These are phyloP conservation scores for Lasioglossum lativentre DNA, from an alignment of 2,888 invertebrate species.

Conservation along the genomic window DNA sequence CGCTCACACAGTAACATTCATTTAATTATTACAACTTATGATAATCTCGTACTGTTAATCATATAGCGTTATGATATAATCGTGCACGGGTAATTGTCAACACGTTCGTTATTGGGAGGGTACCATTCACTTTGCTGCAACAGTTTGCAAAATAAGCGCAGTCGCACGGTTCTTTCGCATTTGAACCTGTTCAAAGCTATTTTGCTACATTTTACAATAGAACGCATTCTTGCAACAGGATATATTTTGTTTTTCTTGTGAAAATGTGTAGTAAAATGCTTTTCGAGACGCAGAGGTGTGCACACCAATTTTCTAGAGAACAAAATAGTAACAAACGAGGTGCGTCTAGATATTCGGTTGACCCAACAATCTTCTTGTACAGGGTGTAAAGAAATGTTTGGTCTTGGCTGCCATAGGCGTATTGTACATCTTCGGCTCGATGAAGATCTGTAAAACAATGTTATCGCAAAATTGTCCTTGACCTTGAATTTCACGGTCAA, in stretches of 20 bases:
- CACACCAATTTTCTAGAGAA: neutral
- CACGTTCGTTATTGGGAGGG: constrained; percentile 34
- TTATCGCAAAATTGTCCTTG: too few species aligned
- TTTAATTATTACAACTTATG: constrained; percentile 52
- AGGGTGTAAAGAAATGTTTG: too few species aligned
- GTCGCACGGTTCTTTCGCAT: neutral
- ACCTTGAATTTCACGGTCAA: too few species aligned
- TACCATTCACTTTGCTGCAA: constrained; percentile 8
- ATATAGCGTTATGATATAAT: constrained; percentile 59
- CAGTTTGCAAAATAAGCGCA: neutral
- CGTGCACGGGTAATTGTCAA: constrained; percentile 62
- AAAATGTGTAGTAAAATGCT: neutral
- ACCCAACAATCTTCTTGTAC: too few species aligned
- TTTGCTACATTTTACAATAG: neutral
- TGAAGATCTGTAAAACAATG: too few species aligned
- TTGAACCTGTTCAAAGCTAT: neutral
- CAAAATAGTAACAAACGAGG: neutral
- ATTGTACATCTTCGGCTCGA: too few species aligned
- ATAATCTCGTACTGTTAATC: constrained; percentile 55
- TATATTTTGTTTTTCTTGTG: neutral
- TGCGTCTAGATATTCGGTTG: neutral
- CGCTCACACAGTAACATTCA: constrained; percentile 57
- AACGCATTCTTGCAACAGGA: neutral
- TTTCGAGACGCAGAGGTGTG: neutral
- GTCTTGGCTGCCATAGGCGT: too few species aligned